A percentile compares a stretch with the other conserved stretches of the same genome.
These are phyloP conservation scores for Pararge aegeria DNA, from an alignment of 1,140 invertebrate genomes.

Conservation along the genomic window DNA sequence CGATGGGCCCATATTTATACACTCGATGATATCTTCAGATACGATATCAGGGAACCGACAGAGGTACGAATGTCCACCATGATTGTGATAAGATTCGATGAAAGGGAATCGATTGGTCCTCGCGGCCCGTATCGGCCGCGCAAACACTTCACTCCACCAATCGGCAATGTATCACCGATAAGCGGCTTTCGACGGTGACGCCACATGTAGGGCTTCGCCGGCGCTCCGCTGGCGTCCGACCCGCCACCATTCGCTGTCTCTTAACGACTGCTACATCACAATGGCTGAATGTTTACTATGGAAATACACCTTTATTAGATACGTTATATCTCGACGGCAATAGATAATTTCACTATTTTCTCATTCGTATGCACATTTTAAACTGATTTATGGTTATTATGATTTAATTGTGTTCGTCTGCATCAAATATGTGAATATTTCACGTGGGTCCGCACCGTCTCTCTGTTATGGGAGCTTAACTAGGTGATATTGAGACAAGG, in stretches of 20 bases:
- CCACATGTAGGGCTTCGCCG: slow-evolving; percentile 33
- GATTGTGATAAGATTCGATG: slow-evolving; percentile 70
- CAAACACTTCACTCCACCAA: slow-evolving; percentile 74
- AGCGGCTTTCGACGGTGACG: slow-evolving; percentile 29
- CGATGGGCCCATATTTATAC: slow-evolving; percentile 78
- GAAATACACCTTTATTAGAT: slow-evolving; percentile 72
- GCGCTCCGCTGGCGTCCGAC: slow-evolving; percentile 40
- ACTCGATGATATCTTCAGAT: slow-evolving; percentile 75
- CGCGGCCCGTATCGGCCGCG: slow-evolving; percentile 55
- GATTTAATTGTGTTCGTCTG: background rate
- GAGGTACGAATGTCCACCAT: slow-evolving; percentile 72
- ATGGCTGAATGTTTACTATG: slow-evolving; percentile 63
- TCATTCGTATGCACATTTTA: slow-evolving; percentile 19
- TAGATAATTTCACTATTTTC: slow-evolving; percentile 64
- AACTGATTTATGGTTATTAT: slow-evolving; percentile 7
- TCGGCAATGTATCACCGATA: slow-evolving; percentile 60
- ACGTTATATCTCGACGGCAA: slow-evolving; percentile 64
- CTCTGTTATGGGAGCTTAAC: no score
- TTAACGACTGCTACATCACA: slow-evolving; percentile 47
- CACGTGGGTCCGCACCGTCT: no score
- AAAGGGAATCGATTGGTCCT: slow-evolving; percentile 70
- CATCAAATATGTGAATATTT: no score
- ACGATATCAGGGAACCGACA: slow-evolving; percentile 69
- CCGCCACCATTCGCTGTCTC: slow-evolving; percentile 55
- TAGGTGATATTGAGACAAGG: no score